A percentile compares a stretch with the other conserved stretches of the same genome.
Evolutionary conservation across 2,113 vertebrate genomes (phyloP).

Genomic region (Onychorhynchus coronatus): DNA sequence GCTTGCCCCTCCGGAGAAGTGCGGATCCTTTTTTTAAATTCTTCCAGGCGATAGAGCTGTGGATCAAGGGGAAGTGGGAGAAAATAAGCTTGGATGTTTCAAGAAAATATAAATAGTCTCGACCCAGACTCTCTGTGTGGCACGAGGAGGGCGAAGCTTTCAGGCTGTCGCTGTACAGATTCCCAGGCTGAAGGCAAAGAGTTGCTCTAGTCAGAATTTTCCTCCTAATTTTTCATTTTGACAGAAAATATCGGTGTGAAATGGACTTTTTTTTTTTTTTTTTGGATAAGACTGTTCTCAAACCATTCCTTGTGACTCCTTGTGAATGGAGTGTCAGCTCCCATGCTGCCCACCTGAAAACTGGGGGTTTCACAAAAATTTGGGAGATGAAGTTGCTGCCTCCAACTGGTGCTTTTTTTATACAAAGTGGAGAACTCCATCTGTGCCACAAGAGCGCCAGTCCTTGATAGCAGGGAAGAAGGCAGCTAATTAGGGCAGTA

Average conservation of each 20-base stretch:
- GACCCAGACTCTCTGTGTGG: not conserved
- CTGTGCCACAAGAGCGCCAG: rapidly evolving
- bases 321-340: not conserved
- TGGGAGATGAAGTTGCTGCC: not conserved
- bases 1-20: not conserved
- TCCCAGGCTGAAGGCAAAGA: not conserved
- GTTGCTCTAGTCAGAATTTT: not conserved
- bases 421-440: not conserved
- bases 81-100: not conserved
- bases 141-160: not conserved
- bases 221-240: not conserved
- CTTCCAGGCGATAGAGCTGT: not conserved
- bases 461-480: not conserved
- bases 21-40: not conserved
- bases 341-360: not conserved
- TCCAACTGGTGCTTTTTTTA: not conserved
- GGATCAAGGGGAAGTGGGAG: not conserved
- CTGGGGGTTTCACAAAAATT: not conserved
- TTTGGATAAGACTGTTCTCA: not conserved
- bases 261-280: not conserved
- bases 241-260: not conserved
- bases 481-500: not conserved
- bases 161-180: not conserved
- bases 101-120: not conserved
- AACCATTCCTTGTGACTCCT: not conserved